phyloP scores from a whole-genome alignment of 1,140 invertebrate genomes.

The Lanistes nyassanus region DNA sequence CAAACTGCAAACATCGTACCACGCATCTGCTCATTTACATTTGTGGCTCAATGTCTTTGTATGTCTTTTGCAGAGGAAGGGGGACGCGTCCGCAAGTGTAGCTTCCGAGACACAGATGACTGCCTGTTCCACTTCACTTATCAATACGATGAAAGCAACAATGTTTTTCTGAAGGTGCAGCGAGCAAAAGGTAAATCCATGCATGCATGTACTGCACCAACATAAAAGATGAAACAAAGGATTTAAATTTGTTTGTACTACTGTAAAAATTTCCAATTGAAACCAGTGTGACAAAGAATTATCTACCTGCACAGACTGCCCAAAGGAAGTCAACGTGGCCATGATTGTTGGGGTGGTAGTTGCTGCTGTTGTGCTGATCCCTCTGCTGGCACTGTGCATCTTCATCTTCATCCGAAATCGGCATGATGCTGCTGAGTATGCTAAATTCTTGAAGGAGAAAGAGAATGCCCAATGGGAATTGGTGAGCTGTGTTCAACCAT shows the following conservation, averaged over 20 bases:
- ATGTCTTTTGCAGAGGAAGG: constrained; percentile 26
- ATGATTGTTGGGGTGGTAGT: constrained; percentile 35
- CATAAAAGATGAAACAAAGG: too few relatives aligned
- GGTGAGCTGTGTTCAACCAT: too few relatives aligned
- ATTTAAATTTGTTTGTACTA: too few relatives aligned
- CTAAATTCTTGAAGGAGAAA: constrained; percentile 36
- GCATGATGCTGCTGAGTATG: constrained; percentile 37
- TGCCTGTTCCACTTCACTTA: constrained; percentile 67
- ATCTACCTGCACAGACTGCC: too few relatives aligned
- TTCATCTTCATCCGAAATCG: constrained; percentile 38
- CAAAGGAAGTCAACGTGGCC: too few relatives aligned
- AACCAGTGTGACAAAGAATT: too few relatives aligned
- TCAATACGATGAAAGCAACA: constrained; percentile 54
- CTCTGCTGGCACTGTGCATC: constrained; percentile 36
- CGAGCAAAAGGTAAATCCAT: constrained; percentile 58
- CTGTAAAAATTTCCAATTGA: too few relatives aligned
- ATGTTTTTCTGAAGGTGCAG: constrained; percentile 57
- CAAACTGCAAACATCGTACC: too few relatives aligned
- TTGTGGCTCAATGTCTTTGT: too few relatives aligned
- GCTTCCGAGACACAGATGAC: constrained; percentile 64
- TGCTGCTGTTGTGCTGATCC: too few relatives aligned
- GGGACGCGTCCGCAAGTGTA: constrained; percentile 24
- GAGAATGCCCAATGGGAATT: constrained; percentile 42
- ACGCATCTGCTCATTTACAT: too few relatives aligned
- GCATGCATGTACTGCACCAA: too few relatives aligned